Evolutionary conservation across 2,113 vertebrate species (phyloP).

Genomic region (Chloroceryle aenea): DNA sequence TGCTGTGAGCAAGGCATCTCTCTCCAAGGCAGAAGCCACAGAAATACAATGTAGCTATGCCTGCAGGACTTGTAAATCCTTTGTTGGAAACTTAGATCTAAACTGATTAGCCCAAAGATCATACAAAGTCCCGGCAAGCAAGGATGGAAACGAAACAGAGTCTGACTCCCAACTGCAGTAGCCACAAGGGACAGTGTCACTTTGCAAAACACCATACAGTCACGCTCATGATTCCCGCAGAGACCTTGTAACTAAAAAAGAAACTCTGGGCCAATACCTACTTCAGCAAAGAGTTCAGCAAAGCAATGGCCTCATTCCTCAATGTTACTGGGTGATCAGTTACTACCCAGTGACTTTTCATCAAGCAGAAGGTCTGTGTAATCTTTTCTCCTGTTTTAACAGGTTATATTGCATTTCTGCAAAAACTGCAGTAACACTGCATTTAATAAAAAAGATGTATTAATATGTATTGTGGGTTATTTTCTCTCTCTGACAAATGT

Average conservation of each 20-base stretch:
- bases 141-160: background rate
- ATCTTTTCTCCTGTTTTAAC: background rate
- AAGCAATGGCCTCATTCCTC: background rate
- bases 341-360: background rate
- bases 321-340: background rate
- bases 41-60: background rate
- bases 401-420: background rate
- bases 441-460: background rate
- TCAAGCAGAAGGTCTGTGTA: background rate
- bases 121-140: background rate
- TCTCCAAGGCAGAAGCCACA: background rate
- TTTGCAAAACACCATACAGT: background rate
- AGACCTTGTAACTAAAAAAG: background rate
- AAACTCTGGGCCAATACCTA: background rate
- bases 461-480: background rate
- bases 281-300: background rate
- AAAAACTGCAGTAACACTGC: background rate
- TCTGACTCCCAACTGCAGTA: background rate
- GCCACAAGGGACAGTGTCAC: background rate
- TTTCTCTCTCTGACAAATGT: background rate
- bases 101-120: background rate
- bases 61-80: background rate
- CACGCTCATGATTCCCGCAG: rapidly evolving
- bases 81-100: background rate
- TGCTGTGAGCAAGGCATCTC: background rate